phyloP scores from a whole-genome alignment of 92 coral and sea anemone genomes.

The Parazoanthus darwini region DNA sequence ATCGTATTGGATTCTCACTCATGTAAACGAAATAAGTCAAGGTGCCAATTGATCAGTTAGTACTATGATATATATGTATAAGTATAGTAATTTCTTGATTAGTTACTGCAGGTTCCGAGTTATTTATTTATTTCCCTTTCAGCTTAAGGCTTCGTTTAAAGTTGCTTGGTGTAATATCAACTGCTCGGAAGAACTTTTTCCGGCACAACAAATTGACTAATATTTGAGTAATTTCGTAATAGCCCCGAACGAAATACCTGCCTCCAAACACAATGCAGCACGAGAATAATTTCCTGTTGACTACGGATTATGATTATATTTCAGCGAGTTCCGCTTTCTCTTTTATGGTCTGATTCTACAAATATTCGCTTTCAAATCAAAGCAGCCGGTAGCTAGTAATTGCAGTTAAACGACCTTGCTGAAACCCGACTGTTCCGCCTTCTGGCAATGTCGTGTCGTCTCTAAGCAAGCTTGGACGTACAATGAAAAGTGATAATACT shows the following conservation, averaged over 20 bases:
- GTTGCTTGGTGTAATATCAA: too few relatives aligned
- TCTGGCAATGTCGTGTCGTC: background rate
- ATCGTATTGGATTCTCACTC: too few relatives aligned
- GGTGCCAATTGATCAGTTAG: too few relatives aligned
- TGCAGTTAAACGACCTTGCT: background rate
- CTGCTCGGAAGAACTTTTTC: background rate
- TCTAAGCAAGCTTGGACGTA: background rate
- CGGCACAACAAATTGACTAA: background rate
- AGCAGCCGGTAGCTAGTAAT: background rate
- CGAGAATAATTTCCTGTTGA: background rate
- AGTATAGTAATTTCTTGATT: background rate
- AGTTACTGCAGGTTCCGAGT: background rate
- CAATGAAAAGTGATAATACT: too few relatives aligned
- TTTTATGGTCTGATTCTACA: background rate
- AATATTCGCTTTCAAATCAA: background rate
- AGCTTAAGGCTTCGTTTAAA: background rate
- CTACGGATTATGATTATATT: background rate
- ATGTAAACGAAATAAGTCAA: background rate
- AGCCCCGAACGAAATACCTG: background rate
- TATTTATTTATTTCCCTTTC: background rate
- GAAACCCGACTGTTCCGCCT: background rate
- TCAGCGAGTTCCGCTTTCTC: background rate
- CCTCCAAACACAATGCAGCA: background rate
- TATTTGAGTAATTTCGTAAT: background rate
- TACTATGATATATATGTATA: too few relatives aligned